Percentiles rank a stretch among this genome's conserved stretches.
phyloP scores from a whole-genome alignment of 2,888 invertebrate species.

The Eupithecia dodoneata region DNA sequence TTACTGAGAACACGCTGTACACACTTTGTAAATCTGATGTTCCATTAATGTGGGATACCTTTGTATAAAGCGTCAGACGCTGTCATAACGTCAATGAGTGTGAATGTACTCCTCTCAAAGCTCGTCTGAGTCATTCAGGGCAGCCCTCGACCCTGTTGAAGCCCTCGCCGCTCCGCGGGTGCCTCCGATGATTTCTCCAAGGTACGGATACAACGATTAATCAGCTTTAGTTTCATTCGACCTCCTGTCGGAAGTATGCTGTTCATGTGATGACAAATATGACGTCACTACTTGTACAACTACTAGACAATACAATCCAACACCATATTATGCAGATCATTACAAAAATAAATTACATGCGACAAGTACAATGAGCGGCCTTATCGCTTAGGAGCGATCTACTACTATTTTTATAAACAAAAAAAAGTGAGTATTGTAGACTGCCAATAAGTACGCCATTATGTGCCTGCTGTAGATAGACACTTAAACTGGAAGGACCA shows the following conservation, averaged over 20 bases:
- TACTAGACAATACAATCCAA: no score
- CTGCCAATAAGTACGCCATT: no score
- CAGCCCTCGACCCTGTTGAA: neutral
- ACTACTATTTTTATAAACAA: no score
- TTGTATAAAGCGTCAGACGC: neutral
- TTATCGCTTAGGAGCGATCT: no score
- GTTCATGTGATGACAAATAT: neutral
- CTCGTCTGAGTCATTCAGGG: neutral
- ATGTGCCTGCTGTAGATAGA: no score
- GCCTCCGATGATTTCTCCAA: constrained; percentile 37
- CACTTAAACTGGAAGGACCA: no score
- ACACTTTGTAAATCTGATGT: neutral
- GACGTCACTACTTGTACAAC: neutral
- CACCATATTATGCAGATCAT: no score
- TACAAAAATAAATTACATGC: no score
- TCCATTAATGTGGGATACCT: neutral
- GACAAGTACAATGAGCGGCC: no score
- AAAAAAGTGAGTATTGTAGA: no score
- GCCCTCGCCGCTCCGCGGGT: constrained; percentile 11
- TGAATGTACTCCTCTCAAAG: neutral
- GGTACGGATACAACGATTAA: constrained; percentile 33
- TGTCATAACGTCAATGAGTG: neutral
- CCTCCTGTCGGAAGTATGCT: neutral
- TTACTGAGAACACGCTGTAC: neutral
- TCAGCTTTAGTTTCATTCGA: constrained; percentile 22